Base-by-base conservation (phyloP, 2,797 vertebrate species). In the Sebastes vulpes region DNA sequence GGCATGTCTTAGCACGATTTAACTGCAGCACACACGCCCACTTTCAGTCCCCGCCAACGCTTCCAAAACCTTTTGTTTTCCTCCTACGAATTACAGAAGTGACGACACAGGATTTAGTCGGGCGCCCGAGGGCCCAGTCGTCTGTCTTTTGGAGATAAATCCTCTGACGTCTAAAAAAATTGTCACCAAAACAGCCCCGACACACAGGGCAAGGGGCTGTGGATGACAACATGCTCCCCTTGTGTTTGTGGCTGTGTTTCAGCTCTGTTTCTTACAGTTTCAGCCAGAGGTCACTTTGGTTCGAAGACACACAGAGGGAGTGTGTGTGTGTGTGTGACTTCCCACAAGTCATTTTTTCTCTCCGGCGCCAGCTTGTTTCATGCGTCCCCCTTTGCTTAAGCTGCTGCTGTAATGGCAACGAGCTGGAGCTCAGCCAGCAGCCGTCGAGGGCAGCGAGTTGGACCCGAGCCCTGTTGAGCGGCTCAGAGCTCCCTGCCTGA, bases 1-100 rank as follows among this genome's bases (percentile, higher is more conserved):
- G 53, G 73, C 82, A 31, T 72, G 84, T 88, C 72, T 48, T 65
- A 50, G 78, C 85, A 75, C 1, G 50, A 78, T 78, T 76, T 63
- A 29, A 79, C 75, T 66, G 42, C 35, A 23, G 12, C 73, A 16
- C 64, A 61, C 31, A 50, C 65, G 28, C 56, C n/a, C 76, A 2
- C 60, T 53, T 9, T 29, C 26, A 61, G 57, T 60, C 28, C 38
- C 60, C 50, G 25, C 42, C 29, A 26, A 32, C 57, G 52, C 53
- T 59, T 56, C 31, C 20, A 11, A 46, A 59, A 54, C 38, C 42
- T 66, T 86, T 81, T 58, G 65, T 87, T 73, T 66, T 50, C 42
- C 59, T 63, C 60, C 56, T 59, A 16, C 11, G 6, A 54, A 1
- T 5, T 42, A 57, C 60, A 74, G 69, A 64, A 58, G 60, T 25